Evolutionary conservation across 92 coral and sea anemone genomes (phyloP), one percentile per base, ranked within the genome.

Genomic region (Bergia sp.): DNA sequence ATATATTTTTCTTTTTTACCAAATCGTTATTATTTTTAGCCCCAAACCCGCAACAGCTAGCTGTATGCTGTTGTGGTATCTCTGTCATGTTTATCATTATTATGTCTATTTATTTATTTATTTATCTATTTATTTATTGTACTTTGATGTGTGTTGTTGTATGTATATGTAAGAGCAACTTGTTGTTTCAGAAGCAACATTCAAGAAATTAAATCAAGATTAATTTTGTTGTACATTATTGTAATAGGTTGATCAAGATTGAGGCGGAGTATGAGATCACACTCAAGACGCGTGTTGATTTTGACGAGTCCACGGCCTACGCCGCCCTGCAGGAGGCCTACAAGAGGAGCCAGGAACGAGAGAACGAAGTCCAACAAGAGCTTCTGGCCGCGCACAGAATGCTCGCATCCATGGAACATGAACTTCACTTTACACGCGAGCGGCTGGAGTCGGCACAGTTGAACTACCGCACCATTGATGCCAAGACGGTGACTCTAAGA

Each of bases 211-310:
- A 53, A 6, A 61, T 20, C 7, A 18, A 61, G 69, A 18, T 61
- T 61, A 61, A 61, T 61, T 61, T 61, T 80, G 11, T 16, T 29
- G 9, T 49, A 2, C 29, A 5, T 50, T 79, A 21, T 79, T 80
- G n/a, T 15, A 67, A 36, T 39, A 88, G 88, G 90, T 83, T 97
- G 89, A 92, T 91, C 21, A 94, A 96, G 91, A 79, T 97, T 67
- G 98, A 97, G 82, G 98, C 99, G 0, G 98, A 97, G 89, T 92
- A 92, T 58, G 99, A 97, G 79, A 95, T 97, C 83, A 93, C 94
- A 86, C 83, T 95, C 69, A 97, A 86, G 88, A 88, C 93, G 43
- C 93, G 88, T 90, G 91, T 92, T 44, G 95, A 91, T 21, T 95
- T 86, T 82, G 98, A 96, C 49, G 98, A 97, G 80, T 94, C 92